phyloP scores from a whole-genome alignment of 2,113 vertebrate genomes.

The Syrmaticus mikado region DNA sequence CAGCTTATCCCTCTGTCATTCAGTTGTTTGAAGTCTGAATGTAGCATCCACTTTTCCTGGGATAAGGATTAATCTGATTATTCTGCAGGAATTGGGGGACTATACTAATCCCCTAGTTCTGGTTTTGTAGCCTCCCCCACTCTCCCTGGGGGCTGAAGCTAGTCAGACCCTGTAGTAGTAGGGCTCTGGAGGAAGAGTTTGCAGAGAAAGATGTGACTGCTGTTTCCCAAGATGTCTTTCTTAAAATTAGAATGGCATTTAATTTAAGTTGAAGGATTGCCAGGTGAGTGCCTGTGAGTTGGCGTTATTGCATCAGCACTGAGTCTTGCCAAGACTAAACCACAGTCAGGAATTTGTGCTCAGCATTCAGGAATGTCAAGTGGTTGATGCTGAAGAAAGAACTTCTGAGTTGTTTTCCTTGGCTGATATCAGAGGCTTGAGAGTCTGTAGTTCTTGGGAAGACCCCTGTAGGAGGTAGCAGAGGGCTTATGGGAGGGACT shows the following conservation, averaged over 20 bases:
- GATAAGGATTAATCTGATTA: background rate
- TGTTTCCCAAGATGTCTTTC: conserved; percentile 12
- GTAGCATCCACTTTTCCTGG: background rate
- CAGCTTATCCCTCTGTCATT: background rate
- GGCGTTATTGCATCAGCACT: conserved; percentile 34
- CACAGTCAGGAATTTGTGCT: conserved; percentile 51
- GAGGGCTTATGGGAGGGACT: background rate
- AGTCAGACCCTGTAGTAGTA: background rate
- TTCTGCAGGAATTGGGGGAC: background rate
- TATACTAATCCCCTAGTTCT: background rate
- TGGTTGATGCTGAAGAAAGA: conserved; percentile 47
- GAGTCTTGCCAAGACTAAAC: conserved; percentile 50
- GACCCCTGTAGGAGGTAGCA: conserved; percentile 17
- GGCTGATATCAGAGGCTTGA: conserved; percentile 6
- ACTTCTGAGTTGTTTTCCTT: conserved; percentile 56
- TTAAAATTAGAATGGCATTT: background rate
- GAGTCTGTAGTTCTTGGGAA: conserved; percentile 38
- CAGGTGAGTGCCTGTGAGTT: conserved; percentile 31
- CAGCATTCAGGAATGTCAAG: conserved; percentile 52
- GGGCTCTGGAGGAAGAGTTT: background rate
- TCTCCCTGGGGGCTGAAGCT: background rate
- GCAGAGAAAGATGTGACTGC: background rate
- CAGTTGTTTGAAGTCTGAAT: background rate
- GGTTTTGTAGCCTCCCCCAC: background rate
- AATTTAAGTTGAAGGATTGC: conserved; percentile 26